phyloP scores from a whole-genome alignment of 1,140 invertebrate genomes.

The Drosophila prosaltans region DNA sequence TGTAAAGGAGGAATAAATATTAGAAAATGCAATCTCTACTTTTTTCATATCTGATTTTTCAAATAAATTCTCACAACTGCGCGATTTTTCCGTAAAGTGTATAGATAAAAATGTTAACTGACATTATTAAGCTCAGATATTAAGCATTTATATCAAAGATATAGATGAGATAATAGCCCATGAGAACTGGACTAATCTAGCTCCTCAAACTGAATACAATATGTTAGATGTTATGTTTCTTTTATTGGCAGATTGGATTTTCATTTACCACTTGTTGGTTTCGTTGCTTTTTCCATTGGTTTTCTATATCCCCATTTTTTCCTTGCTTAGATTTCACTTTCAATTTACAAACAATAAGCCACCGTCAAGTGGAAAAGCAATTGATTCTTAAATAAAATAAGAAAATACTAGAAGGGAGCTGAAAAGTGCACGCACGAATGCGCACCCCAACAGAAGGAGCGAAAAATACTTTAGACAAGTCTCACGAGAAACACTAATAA shows the following conservation, averaged over 20 bases:
- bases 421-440: constrained; percentile 57
- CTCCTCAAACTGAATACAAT: constrained; percentile 27
- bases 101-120: not conserved
- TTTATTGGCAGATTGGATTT: constrained; percentile 59
- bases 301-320: constrained; percentile 7
- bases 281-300: constrained; percentile 37
- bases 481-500: constrained; percentile 48
- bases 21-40: no score
- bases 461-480: not conserved
- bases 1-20: no score
- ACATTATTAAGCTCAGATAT: not conserved
- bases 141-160: not conserved
- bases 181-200: not conserved
- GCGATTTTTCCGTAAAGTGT: not conserved
- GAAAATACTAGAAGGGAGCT: constrained; percentile 44
- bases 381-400: constrained; percentile 50
- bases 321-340: not conserved
- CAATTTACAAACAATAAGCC: constrained; percentile 15
- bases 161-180: not conserved
- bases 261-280: constrained; percentile 60
- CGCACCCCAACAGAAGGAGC: constrained; percentile 24
- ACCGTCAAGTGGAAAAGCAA: constrained; percentile 42
- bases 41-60: no score
- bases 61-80: no score
- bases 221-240: constrained; percentile 13